Evolutionary conservation across 2,797 vertebrate species (phyloP), one percentile per base, ranked within the genome.

Genomic region (Lepus townsendii): DNA sequence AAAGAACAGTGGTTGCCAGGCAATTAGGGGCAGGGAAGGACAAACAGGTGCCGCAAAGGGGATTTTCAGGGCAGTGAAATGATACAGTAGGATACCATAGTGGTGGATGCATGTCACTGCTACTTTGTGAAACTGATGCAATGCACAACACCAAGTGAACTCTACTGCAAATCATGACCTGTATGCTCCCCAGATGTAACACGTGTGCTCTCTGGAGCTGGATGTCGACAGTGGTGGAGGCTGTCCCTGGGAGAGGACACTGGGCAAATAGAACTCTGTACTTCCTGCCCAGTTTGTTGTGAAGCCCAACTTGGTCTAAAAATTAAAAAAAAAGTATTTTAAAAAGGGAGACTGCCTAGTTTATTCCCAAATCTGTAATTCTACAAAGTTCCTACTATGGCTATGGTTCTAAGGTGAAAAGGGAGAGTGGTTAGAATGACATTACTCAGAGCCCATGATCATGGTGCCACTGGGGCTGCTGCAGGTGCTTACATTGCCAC

Each of bases 81-180:
- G 17, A 1, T 3, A 32, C 62, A 32, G 24, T 11, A 27, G 7
- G n/a, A 19, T 17, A 20, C 5, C 10, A 0, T 4, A 19, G 2
- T 10, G 42, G 26, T 3, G 6, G 52, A 2, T 0, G 5, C 6
- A 2, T 2, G 0, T 11, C 30, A 2, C 35, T 7, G 30, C 6
- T 22, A 26, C 11, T 27, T 2, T 20, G 35, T 19, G n/a, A 60
- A 65, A 86, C 54, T 35, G 69, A 7, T 1, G 1, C 20, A 12
- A 6, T 7, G 30, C 1, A 27, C 42, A 11, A 1, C 57, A n/a
- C 30, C 24, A 30, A 62, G 68, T 2, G 16, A 60, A 11, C 27
- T 13, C 27, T 4, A 2, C 62, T 2, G 10, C 6, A 62, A 38
- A 11, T 4, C 0, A 16, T 3, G 22, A 16, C 30, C 9, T 65